Conservation (phyloP, 2,888 invertebrate genomes). For the Drosophila parthenogenetica region DNA sequence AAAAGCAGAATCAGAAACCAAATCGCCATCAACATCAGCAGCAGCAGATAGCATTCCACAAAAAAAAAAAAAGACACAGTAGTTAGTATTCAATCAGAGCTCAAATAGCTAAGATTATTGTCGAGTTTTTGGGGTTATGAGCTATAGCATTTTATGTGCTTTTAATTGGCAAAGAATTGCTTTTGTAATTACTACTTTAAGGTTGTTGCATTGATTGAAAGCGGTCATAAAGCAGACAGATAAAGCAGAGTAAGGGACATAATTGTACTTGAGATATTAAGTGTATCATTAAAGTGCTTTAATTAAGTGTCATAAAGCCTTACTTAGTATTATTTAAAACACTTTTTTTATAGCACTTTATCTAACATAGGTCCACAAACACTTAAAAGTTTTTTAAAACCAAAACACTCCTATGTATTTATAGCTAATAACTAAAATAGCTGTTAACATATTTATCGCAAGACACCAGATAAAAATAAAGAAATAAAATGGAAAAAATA, state of each 20-base stretch:
- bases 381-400: neutral
- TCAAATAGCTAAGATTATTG: conserved; percentile 22
- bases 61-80: conserved; percentile 5
- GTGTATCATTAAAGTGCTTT: neutral
- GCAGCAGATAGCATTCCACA: conserved; percentile 12
- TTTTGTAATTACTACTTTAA: conserved; percentile 31
- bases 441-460: neutral
- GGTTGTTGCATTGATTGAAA: conserved; percentile 28
- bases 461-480: conserved; percentile 17
- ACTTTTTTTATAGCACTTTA: too few relatives aligned
- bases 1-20: conserved; percentile 27
- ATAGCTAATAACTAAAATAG: neutral
- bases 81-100: conserved; percentile 40
- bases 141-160: conserved; percentile 26
- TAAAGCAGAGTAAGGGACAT: neutral
- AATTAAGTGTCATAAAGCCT: neutral
- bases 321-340: too few relatives aligned
- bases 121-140: conserved; percentile 25
- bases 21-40: conserved; percentile 25
- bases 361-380: neutral
- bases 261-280: neutral
- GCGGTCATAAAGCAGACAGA: conserved; percentile 7
- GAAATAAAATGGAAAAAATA: conserved; percentile 46
- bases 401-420: neutral
- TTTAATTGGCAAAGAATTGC: conserved; percentile 35